Base-by-base conservation (phyloP, 2,113 vertebrate species). In the Trogon surrucura region DNA sequence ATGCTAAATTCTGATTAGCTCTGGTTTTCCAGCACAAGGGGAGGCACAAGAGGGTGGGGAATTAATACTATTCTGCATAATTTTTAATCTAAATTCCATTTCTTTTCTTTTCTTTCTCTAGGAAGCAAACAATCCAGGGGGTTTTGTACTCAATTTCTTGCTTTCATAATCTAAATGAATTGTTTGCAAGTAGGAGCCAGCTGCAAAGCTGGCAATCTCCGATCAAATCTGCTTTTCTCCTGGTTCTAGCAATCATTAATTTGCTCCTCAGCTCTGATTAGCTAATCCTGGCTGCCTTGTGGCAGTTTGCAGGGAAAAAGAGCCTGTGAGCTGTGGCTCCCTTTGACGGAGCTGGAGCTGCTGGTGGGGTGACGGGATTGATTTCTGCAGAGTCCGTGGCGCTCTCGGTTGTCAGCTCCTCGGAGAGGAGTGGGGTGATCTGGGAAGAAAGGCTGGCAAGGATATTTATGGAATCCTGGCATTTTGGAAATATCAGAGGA, bases 151-250 rank as follows among this genome's bases (percentile, higher is more conserved):
- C 96, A 91, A 79, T 95, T 94, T 45, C 91, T 94, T 89, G 95
- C 96, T 97, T 96, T 97, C 96, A 97, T 95, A 89, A 97, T 96
- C 93, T 91, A 96, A 97, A 97, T 96, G 97, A 96, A 97, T 96
- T 97, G 97, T 97, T 97, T 97, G 94, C 96, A 96, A 97, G 96
- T 95, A 92, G 93, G 91, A 96, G 95, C 95, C 97, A 96, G 96
- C 97, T 96, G 97, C 94, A 91, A 89, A 91, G 71, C 81, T 60
- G 85, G 89, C 88, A 93, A 91, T 92, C 94, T 78, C 36, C 0
- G 78, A 81, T 92, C 91, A 82, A 71, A 92, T 89, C 96, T 92
- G 94, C 92, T 80, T 89, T 81, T 60, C 88, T 80, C 91, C 75
- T 72, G 11, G 44, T 93, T 80, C 60, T 66, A 75, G 70, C 89